Conservation (phyloP, 2,797 vertebrate genomes). For the Platyrinchus mystaceus region DNA sequence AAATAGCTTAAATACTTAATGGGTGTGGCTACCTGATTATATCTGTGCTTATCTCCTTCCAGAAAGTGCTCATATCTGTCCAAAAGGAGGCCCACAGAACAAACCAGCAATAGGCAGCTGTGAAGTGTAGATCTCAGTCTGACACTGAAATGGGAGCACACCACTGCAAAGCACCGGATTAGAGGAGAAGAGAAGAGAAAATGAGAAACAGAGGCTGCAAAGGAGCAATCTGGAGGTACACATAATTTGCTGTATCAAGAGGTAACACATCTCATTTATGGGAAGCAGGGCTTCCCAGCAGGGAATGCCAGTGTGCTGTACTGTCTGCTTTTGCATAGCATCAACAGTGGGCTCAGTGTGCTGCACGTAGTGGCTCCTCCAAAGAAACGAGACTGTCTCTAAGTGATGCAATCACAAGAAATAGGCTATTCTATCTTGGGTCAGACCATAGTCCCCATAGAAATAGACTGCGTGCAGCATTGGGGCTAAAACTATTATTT, state of each 20-base stretch:
- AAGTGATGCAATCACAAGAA: background rate
- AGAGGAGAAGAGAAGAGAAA: background rate
- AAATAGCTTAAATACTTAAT: background rate
- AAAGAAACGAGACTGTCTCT: background rate
- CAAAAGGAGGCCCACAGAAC: background rate
- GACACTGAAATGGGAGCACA: background rate
- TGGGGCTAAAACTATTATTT: background rate
- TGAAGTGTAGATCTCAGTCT: background rate
- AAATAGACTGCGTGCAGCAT: background rate
- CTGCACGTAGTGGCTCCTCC: accelerated
- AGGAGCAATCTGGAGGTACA: too few species aligned
- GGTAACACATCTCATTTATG: background rate
- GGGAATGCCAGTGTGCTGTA: background rate
- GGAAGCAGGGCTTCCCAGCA: background rate
- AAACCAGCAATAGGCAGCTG: background rate
- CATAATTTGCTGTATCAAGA: background rate
- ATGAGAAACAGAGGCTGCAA: background rate
- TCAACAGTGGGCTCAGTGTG: background rate
- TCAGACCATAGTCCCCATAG: background rate
- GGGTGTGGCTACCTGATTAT: background rate
- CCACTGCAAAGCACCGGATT: background rate
- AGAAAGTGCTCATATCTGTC: background rate
- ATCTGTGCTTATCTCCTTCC: background rate
- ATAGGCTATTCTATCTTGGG: background rate
- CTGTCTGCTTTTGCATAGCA: background rate